phyloP scores from a whole-genome alignment of 2,888 invertebrate genomes.

The Kryphioiulus occultus region DNA sequence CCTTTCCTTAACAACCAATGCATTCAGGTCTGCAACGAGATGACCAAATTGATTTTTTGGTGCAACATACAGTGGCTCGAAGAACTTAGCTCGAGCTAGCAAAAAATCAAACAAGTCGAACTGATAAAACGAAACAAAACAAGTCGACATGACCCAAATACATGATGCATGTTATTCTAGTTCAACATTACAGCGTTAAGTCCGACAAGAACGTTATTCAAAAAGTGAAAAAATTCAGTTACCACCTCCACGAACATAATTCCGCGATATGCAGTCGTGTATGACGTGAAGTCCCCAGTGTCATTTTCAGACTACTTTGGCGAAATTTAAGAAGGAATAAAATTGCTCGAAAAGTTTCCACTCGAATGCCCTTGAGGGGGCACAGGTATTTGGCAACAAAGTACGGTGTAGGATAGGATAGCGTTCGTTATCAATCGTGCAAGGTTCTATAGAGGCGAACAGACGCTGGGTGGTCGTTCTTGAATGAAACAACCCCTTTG shows the following conservation, averaged over 20 bases:
- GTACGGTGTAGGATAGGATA: neutral
- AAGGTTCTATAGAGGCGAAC: neutral
- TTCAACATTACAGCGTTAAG: neutral
- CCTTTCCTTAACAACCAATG: too few species aligned
- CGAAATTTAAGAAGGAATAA: neutral
- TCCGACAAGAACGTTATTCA: neutral
- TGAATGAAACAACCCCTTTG: conserved; percentile 14
- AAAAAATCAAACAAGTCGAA: neutral
- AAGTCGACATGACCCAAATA: neutral
- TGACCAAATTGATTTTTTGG: too few species aligned
- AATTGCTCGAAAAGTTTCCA: conserved; percentile 26
- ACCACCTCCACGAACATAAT: neutral
- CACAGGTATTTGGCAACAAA: neutral
- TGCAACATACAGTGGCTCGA: too few species aligned
- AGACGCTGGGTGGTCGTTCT: conserved; percentile 9
- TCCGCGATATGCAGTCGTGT: neutral
- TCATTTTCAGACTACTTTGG: neutral
- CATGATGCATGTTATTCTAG: neutral
- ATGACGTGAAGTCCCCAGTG: conserved; percentile 12
- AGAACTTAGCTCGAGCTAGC: too few species aligned
- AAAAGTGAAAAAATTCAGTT: neutral
- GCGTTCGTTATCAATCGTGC: conserved; percentile 10
- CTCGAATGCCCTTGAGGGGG: neutral
- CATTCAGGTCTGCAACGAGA: too few species aligned
- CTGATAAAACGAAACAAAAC: neutral